phyloP scores from a whole-genome alignment of 2,113 vertebrate genomes.

The Chitala chitala region DNA sequence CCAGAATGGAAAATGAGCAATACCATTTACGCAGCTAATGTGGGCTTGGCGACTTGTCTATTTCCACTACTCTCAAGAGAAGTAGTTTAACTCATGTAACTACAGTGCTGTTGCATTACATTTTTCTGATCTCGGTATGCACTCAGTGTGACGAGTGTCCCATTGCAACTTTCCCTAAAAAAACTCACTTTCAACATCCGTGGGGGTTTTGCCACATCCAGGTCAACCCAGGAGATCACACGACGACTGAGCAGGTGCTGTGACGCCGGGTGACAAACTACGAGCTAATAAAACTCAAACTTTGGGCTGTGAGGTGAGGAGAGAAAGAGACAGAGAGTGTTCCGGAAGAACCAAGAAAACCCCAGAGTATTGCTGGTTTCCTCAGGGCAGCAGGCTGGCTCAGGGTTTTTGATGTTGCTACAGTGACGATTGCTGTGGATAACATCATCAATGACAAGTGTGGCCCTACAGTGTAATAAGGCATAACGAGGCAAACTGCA shows the following conservation, averaged over 20 bases:
- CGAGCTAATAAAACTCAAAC: conserved; percentile 52
- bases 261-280: neutral
- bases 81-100: neutral
- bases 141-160: neutral
- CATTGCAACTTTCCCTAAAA: neutral
- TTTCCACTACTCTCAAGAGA: neutral
- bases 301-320: conserved; percentile 36
- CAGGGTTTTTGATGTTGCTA: conserved; percentile 29
- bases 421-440: conserved; percentile 31
- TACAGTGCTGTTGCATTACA: neutral
- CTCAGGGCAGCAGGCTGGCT: neutral
- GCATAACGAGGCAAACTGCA: conserved; percentile 17
- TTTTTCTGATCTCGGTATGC: neutral
- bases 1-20: neutral
- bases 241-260: neutral
- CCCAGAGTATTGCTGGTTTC: neutral
- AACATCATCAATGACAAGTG: conserved; percentile 32
- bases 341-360: conserved; percentile 1
- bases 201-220: neutral
- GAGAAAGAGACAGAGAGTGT: conserved; percentile 30
- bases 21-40: conserved; percentile 7
- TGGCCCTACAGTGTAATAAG: conserved; percentile 29
- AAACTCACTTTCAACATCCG: neutral
- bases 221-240: neutral
- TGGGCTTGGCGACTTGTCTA: neutral